Conservation (phyloP, 1,140 invertebrate species). For the Drosophila santomea region DNA sequence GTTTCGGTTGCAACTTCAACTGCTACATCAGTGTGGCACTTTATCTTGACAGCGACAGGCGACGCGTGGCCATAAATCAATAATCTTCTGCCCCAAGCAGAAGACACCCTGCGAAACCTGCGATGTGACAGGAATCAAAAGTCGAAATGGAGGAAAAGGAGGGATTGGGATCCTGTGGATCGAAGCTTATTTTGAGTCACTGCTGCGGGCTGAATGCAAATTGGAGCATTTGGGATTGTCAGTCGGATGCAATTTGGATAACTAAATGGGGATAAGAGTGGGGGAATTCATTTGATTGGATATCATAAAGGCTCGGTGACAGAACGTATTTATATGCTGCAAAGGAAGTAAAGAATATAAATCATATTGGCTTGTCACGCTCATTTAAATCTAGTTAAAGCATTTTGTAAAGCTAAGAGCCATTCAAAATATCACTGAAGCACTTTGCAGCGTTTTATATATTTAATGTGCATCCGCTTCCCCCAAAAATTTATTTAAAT, state of each 20-base stretch:
- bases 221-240: constrained; percentile 33
- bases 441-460: constrained; percentile 5
- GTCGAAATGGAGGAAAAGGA: background rate
- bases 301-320: background rate
- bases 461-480: constrained; percentile 12
- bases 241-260: constrained; percentile 14
- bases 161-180: constrained; percentile 2
- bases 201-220: constrained; percentile 32
- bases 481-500: constrained; percentile 21
- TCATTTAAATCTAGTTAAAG: no score
- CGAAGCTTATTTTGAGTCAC: constrained; percentile 23
- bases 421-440: no score
- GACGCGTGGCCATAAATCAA: constrained; percentile 73
- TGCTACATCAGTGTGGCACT: constrained; percentile 24
- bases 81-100: constrained; percentile 53
- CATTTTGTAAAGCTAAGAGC: no score
- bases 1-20: constrained; percentile 36
- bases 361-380: no score
- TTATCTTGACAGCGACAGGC: constrained; percentile 67
- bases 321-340: no score
- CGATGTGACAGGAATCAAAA: constrained; percentile 48
- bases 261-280: constrained; percentile 4
- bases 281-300: constrained; percentile 4
- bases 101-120: constrained; percentile 35
- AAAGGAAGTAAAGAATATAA: no score